Percentiles rank a stretch among this genome's conserved stretches.
Evolutionary conservation across 2,888 invertebrate genomes (phyloP).

Genomic region (Acleris emargana): DNA sequence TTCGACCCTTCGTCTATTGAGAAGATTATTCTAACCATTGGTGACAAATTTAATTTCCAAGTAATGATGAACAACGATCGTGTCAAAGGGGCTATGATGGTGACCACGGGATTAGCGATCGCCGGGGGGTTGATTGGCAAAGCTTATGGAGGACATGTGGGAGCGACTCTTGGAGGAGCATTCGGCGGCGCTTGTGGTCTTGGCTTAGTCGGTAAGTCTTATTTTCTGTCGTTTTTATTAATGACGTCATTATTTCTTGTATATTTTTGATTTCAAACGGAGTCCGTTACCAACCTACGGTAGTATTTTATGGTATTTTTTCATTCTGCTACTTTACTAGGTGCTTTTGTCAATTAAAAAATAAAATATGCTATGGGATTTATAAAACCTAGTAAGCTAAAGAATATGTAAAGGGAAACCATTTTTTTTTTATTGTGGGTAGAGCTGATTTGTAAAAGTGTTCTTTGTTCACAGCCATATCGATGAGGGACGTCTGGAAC

Average conservation of each 20-base stretch:
- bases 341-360: too few relatives aligned
- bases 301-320: too few relatives aligned
- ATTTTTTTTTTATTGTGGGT: not conserved
- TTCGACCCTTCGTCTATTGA: conserved; percentile 65
- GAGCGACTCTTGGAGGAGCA: conserved; percentile 69
- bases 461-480: conserved; percentile 56
- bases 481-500: conserved; percentile 72
- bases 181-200: conserved; percentile 72
- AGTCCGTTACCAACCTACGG: too few relatives aligned
- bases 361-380: too few relatives aligned
- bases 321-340: too few relatives aligned
- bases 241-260: too few relatives aligned
- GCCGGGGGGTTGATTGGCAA: conserved; percentile 70
- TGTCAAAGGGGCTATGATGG: conserved; percentile 55
- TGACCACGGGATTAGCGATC: conserved; percentile 67
- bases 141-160: conserved; percentile 70
- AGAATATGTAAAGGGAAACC: not conserved
- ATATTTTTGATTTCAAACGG: too few relatives aligned
- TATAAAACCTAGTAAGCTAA: too few relatives aligned
- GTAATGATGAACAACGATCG: conserved; percentile 58
- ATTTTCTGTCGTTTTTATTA: too few relatives aligned
- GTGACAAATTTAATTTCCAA: conserved; percentile 70
- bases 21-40: conserved; percentile 62
- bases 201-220: conserved; percentile 66
- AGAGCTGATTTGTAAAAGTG: not conserved